Evolutionary conservation across 92 coral and sea anemone species (phyloP), one percentile per base, ranked within the genome.

Genomic region (Zoanthus sansibaricus): DNA sequence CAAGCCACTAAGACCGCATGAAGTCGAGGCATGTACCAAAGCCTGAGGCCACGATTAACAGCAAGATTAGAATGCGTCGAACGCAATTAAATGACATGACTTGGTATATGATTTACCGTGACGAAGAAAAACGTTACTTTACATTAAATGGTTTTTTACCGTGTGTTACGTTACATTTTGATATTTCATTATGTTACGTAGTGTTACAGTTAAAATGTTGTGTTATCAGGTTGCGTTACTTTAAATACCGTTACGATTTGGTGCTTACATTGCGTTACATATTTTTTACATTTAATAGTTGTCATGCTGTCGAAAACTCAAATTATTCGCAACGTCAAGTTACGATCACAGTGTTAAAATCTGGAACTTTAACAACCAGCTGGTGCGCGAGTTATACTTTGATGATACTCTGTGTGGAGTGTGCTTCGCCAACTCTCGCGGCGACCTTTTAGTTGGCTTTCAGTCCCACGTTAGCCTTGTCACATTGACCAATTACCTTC

Each of bases 371-470:
- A 93, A 92, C 78, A 96, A 96, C 70, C 98, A 95, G 82, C 96
- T 97, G 0, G 92, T 97, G 0, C 83, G 98, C 9, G 99, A 97
- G 78, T 76, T 97, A 70, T 94, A 91, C 68, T 97, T 97, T 51
- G 99, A 97, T 72, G 95, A 97, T 61, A 90, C 98, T 0, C 87
- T 97, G 14, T 92, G 98, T 20, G 98, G 99, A 9, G 99, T 97
- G 86, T 97, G 99, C 79, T 97, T 97, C 72, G 98, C 96, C 32
- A 97, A 95, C 83, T 71, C 94, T n/a, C 97, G 98, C 4, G 99
- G 99, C 4, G 99, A 97, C 87, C 93, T 97, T 54, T 76, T 97
- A 68, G 99, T 97, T 51, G 98, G 99, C 48, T 97, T 97, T 78
- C 99, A 97, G 87, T 93, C 92, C 42, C 99, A 97, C 56, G 90